Percentiles rank a stretch among this genome's conserved stretches.
Conservation (phyloP, 2,797 vertebrate species). For the Sebastes cheni region DNA sequence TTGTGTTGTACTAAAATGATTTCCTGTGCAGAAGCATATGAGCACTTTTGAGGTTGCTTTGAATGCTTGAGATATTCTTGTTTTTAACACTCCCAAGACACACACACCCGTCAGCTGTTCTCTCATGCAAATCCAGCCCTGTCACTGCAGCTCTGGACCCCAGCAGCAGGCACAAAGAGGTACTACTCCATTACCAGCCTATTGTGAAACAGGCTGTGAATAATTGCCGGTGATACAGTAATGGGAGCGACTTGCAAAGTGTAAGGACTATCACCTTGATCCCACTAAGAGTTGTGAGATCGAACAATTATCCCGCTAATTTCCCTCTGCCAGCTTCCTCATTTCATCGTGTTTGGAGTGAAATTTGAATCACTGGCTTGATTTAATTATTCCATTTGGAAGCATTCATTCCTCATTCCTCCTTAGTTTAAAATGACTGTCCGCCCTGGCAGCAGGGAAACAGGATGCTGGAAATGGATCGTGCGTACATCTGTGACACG, state of each 20-base stretch:
- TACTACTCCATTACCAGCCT: constrained; percentile 19
- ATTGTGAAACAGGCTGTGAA: constrained; percentile 19
- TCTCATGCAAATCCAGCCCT: constrained; percentile 57
- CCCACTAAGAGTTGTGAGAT: constrained; percentile 17
- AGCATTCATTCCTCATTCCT: constrained; percentile 29
- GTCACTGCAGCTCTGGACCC: constrained; percentile 44
- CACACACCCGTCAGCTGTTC: constrained; percentile 40
- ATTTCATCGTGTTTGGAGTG: constrained; percentile 18
- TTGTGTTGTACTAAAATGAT: constrained; percentile 31
- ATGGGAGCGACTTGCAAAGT: not conserved
- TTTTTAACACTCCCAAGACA: constrained; percentile 8
- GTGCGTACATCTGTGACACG: constrained; percentile 33
- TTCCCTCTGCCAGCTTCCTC: constrained; percentile 28
- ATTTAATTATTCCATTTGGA: constrained; percentile 56
- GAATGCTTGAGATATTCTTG: constrained; percentile 38
- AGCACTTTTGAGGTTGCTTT: constrained; percentile 27
- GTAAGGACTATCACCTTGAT: constrained; percentile 34
- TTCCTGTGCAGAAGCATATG: not conserved
- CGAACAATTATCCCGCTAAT: constrained; percentile 45
- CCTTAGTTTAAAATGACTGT: constrained; percentile 21
- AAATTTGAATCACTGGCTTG: constrained; percentile 47
- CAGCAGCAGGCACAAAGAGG: constrained; percentile 35
- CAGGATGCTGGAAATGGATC: not conserved
- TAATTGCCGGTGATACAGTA: constrained; percentile 28
- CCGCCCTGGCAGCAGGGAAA: constrained; percentile 34